Evolutionary conservation across 2,797 vertebrate genomes (phyloP).

Genomic region (Sorex maritimensis): DNA sequence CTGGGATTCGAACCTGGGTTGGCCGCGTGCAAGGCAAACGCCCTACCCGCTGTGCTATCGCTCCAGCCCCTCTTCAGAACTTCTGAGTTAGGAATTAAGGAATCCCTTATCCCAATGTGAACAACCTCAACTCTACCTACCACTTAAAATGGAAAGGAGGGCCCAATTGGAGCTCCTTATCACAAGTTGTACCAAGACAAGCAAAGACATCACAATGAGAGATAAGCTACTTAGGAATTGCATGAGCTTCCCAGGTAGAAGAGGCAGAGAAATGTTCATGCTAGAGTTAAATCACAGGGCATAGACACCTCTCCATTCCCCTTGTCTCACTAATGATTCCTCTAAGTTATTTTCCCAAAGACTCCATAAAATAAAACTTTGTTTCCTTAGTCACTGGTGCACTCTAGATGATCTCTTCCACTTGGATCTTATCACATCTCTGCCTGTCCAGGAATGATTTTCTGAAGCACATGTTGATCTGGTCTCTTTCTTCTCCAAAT

Average conservation of each 20-base stretch:
- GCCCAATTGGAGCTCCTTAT: not conserved
- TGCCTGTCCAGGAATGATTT: slow-evolving; percentile 68
- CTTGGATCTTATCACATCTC: slow-evolving; percentile 68
- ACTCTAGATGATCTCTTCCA: slow-evolving; percentile 67
- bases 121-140: not conserved
- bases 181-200: not conserved
- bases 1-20: too few species aligned
- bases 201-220: not conserved
- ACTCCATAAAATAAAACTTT: slow-evolving; percentile 18
- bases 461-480: slow-evolving; percentile 62
- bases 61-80: not conserved
- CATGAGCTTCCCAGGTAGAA: not conserved
- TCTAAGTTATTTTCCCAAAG: slow-evolving; percentile 23
- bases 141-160: not conserved
- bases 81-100: slow-evolving; percentile 50
- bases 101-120: not conserved
- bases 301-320: not conserved
- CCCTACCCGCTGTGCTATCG: too few species aligned
- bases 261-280: not conserved
- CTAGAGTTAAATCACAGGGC: not conserved
- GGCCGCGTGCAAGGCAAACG: too few species aligned
- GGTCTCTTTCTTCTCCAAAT: slow-evolving; percentile 71
- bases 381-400: slow-evolving; percentile 32
- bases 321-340: not conserved
- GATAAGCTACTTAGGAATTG: not conserved